Evolutionary conservation across 2,797 vertebrate species (phyloP).

Genomic region (Glyptemys insculpta): DNA sequence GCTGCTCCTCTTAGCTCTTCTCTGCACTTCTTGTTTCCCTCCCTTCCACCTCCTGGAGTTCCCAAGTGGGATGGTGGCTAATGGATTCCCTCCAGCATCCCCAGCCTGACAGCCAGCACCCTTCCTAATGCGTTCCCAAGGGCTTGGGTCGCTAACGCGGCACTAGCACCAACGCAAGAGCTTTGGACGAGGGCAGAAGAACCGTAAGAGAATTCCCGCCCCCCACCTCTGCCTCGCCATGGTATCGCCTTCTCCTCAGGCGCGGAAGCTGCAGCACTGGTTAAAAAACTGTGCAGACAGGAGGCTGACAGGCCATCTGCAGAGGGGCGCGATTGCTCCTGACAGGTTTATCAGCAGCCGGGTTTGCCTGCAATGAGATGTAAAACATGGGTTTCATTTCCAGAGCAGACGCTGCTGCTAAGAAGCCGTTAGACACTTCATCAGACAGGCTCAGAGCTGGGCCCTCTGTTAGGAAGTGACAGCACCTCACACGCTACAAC

Average conservation of each 20-base stretch:
- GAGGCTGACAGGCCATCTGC: slow-evolving; percentile 53
- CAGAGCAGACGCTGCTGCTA: slow-evolving; percentile 42
- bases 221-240: neutral
- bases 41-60: neutral
- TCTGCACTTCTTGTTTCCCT: neutral
- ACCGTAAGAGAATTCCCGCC: neutral
- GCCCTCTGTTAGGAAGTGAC: neutral
- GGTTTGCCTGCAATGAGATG: slow-evolving; percentile 35
- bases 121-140: neutral
- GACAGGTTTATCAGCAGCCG: slow-evolving; percentile 66
- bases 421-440: slow-evolving; percentile 33
- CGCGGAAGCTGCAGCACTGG: neutral
- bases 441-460: neutral
- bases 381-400: slow-evolving; percentile 66
- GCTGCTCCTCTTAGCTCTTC: neutral
- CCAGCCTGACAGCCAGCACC: neutral
- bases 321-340: slow-evolving; percentile 35
- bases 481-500: neutral
- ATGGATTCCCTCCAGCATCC: neutral
- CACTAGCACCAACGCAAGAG: neutral
- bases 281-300: slow-evolving; percentile 8
- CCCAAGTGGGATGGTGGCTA: neutral
- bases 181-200: neutral
- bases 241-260: neutral
- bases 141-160: neutral